phyloP scores from a whole-genome alignment of 2,888 invertebrate species.

The Drosophila peninsularis region DNA sequence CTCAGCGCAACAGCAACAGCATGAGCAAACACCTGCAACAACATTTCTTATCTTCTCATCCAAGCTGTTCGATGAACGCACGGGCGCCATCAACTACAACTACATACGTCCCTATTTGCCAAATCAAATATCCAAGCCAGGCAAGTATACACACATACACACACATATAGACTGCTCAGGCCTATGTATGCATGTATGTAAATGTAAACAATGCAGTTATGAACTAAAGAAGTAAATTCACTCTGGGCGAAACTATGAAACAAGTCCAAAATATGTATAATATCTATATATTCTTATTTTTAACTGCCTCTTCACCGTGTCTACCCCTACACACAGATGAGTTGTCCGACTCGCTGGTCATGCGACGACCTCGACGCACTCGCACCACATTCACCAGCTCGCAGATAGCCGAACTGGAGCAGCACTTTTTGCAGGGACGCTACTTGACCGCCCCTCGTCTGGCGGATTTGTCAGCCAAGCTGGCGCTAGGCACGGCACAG shows the following conservation, averaged over 20 bases:
- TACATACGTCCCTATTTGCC: conserved; percentile 74
- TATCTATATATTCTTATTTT: background rate
- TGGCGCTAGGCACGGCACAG: conserved; percentile 71
- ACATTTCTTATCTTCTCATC: conserved; percentile 7
- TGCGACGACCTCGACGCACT: conserved; percentile 76
- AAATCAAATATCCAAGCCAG: conserved; percentile 67
- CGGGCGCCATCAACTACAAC: conserved; percentile 73
- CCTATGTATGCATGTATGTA: background rate
- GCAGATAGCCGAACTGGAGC: conserved; percentile 76
- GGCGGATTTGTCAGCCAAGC: conserved; percentile 70
- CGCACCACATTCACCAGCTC: conserved; percentile 79
- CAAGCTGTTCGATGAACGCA: conserved; percentile 75
- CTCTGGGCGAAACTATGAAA: too few relatives aligned
- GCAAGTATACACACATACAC: conserved; percentile 43
- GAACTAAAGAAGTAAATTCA: background rate
- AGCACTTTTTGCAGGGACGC: conserved; percentile 73
- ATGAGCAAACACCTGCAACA: conserved; percentile 2
- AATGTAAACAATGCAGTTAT: conserved; percentile 1
- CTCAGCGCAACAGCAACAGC: conserved; percentile 6
- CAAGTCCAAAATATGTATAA: too few relatives aligned
- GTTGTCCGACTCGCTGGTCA: conserved; percentile 70
- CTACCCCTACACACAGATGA: conserved; percentile 52
- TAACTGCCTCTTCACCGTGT: background rate
- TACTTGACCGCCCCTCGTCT: conserved; percentile 74
- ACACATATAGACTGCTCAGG: background rate